Evolutionary conservation across 2,888 invertebrate genomes (phyloP).

Genomic region (Cenopis cana): DNA sequence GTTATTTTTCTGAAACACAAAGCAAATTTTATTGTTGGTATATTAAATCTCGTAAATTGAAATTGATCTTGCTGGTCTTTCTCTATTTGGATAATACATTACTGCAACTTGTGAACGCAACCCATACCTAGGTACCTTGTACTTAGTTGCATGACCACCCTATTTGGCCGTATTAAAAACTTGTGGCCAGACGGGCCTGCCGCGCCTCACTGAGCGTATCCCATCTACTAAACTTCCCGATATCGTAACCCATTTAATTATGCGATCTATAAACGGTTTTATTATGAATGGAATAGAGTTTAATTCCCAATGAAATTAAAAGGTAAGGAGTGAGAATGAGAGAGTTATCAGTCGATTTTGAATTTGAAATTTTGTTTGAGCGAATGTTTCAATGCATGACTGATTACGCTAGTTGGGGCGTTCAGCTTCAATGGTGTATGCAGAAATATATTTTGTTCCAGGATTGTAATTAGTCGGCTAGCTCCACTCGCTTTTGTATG

Average conservation of each 20-base stretch:
- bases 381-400: conserved; percentile 66
- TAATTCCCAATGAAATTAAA: not conserved
- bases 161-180: conserved; percentile 82
- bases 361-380: conserved; percentile 78
- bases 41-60: not conserved
- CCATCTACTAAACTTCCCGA: conserved; percentile 6
- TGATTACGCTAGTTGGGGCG: conserved; percentile 54
- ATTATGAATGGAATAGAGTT: not conserved
- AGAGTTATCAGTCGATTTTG: conserved; percentile 53
- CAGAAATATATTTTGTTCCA: conserved; percentile 32
- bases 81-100: conserved; percentile 9
- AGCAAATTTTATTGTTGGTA: too few species aligned
- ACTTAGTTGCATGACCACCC: conserved; percentile 56
- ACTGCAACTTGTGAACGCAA: conserved; percentile 19
- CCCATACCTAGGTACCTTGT: conserved; percentile 3
- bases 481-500: conserved; percentile 24
- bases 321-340: not conserved
- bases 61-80: not conserved
- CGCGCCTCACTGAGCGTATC: conserved; percentile 62
- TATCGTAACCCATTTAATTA: not conserved
- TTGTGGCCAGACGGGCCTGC: conserved; percentile 74
- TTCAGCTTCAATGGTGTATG: conserved; percentile 39
- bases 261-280: not conserved
- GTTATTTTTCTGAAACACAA: too few species aligned
- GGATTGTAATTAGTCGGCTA: conserved; percentile 26